Base-by-base conservation (phyloP, 1,140 invertebrate species). In the Pseudomyrmex pallidus region DNA sequence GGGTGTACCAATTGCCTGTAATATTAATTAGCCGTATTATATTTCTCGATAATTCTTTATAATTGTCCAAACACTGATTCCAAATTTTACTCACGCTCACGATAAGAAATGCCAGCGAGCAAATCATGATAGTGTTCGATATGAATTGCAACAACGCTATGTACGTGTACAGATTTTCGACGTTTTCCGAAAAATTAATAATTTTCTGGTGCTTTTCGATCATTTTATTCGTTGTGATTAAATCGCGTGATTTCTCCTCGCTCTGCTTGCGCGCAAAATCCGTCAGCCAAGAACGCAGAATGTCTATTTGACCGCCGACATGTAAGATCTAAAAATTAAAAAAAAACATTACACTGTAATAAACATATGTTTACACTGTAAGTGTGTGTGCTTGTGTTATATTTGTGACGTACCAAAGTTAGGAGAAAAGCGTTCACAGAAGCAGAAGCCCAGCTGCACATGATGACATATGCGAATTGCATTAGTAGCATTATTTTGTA, bases 41-140 rank as follows among this genome's bases (percentile, higher is more conserved):
- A 46, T 3, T 54, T 61, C 62, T 62, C n/a, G 20, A 35, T 35
- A 7, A 35, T 35, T 20, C 2, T 50, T n/a, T 46, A 22, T 1
- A 57, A 57, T 0, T 63, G 15, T 52, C 17, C 17, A 57, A 68
- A 78, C 46, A 22, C 54, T 2, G 15, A 35, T 68, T 5, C 22
- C 7, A 35, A 35, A 35, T 35, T 59, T 57, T 59, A 59, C 84
- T 86, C 7, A 87, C 85, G 57, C 63, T 86, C 9, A 77, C 54
- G 35, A 87, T 70, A 3, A 86, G 22, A 17, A 86, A 87, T 17
- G 25, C 57, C 22, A 74, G 35, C 2, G 82, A 86, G 59, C 72
- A 86, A 12, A 87, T 76, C 15, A 83, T 82, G 50, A 86, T n/a
- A 8, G 72, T 85, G 1, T 86, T 87, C 10, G 80, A 52, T 12